phyloP scores from a whole-genome alignment of 2,113 vertebrate genomes.

The Chloebia gouldiae region DNA sequence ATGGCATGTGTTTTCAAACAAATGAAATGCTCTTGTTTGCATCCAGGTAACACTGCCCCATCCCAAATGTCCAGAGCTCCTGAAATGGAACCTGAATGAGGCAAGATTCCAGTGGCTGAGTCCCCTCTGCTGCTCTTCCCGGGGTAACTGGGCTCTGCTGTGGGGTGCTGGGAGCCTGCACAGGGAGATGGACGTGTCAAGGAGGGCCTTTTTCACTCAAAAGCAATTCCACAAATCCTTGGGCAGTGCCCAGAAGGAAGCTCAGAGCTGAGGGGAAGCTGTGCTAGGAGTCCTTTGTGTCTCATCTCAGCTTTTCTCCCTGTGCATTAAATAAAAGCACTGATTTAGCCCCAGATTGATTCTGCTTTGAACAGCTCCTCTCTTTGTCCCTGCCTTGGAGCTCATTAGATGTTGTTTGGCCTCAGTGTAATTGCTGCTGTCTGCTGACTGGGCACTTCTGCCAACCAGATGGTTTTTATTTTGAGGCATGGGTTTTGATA shows the following conservation, averaged over 20 bases:
- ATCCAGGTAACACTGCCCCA: background rate
- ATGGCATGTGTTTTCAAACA: fast-evolving
- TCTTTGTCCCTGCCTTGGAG: constrained; percentile 37
- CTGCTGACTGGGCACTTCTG: constrained; percentile 63
- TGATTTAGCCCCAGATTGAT: background rate
- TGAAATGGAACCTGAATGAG: background rate
- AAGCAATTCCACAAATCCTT: background rate
- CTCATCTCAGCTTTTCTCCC: background rate
- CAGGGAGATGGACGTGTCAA: background rate
- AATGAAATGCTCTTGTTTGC: background rate
- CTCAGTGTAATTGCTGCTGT: constrained; percentile 61
- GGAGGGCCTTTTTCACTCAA: background rate
- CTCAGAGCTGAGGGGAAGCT: background rate
- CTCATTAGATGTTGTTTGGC: constrained; percentile 64
- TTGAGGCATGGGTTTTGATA: constrained; percentile 29
- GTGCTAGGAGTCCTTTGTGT: background rate
- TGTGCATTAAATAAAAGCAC: background rate
- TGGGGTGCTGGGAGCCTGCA: background rate
- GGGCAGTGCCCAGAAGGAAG: background rate
- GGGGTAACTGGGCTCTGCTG: background rate
- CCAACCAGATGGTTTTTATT: constrained; percentile 65
- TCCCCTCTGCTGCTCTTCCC: background rate
- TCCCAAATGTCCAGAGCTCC: background rate
- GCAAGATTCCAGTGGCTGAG: background rate
- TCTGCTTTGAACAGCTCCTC: constrained; percentile 10